A percentile compares a stretch with the other conserved stretches of the same genome.
These are phyloP conservation scores for Lutjanus erythropterus DNA, from an alignment of 2,113 vertebrate species.

Conservation along the genomic window DNA sequence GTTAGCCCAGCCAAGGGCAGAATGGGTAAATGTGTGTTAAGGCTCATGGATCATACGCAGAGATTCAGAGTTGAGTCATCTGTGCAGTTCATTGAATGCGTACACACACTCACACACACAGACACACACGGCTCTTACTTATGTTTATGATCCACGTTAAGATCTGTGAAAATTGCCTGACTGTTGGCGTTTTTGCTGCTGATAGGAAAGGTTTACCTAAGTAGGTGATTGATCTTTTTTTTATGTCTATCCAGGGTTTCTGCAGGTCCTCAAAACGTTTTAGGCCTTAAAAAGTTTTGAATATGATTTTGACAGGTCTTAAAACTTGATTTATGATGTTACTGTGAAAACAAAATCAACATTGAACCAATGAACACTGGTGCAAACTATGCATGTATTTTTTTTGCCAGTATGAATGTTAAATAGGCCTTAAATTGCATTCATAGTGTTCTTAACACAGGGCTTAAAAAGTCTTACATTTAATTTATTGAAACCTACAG, in stretches of 20 bases:
- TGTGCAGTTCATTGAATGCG: conserved; percentile 7
- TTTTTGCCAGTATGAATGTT: no score
- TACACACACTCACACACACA: conserved; percentile 28
- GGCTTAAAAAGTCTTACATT: no score
- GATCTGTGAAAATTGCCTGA: background rate
- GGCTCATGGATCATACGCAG: conserved; percentile 44
- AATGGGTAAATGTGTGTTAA: conserved; percentile 38
- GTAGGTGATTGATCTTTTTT: background rate
- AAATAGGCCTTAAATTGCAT: no score
- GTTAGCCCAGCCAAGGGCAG: conserved; percentile 54
- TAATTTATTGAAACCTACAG: no score
- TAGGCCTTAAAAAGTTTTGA: no score
- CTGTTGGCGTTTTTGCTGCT: background rate
- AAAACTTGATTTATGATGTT: no score
- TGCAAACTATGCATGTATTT: no score
- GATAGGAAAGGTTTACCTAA: conserved; percentile 7
- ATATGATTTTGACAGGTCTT: no score
- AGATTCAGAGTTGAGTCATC: conserved; percentile 26
- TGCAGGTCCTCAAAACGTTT: no score
- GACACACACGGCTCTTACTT: conserved; percentile 18
- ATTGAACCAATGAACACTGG: no score
- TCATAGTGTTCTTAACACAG: no score
- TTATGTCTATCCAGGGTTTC: background rate
- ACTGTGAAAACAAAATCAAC: no score
- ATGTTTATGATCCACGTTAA: conserved; percentile 19